Percentiles rank a stretch among this genome's conserved stretches.
These are phyloP conservation scores for Hypotaenidia okinawae DNA, from an alignment of 2,797 vertebrate genomes.

Conservation along the genomic window DNA sequence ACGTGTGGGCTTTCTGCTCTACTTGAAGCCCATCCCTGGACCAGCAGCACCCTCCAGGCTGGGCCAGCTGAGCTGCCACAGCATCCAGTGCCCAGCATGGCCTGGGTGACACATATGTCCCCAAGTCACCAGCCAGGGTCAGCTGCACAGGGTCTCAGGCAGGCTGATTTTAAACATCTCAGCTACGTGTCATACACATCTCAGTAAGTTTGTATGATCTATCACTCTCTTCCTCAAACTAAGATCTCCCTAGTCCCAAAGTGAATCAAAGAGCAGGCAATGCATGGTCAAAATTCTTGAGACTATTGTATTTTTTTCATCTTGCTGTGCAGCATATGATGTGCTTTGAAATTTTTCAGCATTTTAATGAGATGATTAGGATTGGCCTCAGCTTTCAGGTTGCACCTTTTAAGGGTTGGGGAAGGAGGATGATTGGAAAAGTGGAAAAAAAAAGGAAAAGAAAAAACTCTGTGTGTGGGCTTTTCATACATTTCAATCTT, in stretches of 20 bases:
- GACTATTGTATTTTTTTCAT: background rate
- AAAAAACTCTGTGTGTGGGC: background rate
- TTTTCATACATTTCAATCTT: background rate
- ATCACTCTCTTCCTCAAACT: background rate
- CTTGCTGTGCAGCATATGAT: background rate
- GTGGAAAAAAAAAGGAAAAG: background rate
- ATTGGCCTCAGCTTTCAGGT: background rate
- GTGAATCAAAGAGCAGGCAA: fast-evolving
- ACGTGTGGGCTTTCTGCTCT: background rate
- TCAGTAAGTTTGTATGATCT: background rate
- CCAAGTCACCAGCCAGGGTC: background rate
- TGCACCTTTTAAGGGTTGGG: background rate
- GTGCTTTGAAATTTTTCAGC: background rate
- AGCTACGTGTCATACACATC: fast-evolving
- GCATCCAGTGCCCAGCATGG: background rate
- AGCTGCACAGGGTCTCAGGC: background rate
- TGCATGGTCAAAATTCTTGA: background rate
- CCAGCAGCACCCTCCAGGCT: background rate
- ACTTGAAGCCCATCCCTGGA: background rate
- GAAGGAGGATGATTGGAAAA: background rate
- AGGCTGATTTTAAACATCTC: background rate
- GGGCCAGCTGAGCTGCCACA: background rate
- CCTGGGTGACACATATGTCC: fast-evolving
- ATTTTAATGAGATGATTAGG: background rate
- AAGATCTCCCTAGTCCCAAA: background rate